Conservation (phyloP, 2,888 invertebrate genomes). For the Mycalesis mineus region DNA sequence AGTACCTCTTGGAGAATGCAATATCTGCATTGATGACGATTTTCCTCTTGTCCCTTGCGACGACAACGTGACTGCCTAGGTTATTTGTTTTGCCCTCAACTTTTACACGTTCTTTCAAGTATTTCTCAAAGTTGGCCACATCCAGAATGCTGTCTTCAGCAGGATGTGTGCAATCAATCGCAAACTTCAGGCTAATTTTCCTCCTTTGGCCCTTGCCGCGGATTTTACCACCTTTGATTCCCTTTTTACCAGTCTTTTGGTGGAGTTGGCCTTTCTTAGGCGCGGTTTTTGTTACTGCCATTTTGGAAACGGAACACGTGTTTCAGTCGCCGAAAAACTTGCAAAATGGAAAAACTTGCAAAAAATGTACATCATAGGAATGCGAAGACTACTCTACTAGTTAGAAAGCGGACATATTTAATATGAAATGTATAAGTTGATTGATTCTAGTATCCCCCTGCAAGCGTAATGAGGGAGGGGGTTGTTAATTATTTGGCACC, state of each 20-base stretch:
- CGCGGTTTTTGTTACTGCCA: slow-evolving; percentile 72
- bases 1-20: slow-evolving; percentile 91
- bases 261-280: slow-evolving; percentile 74
- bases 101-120: slow-evolving; percentile 93
- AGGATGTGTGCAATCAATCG: slow-evolving; percentile 99
- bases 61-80: slow-evolving; percentile 92
- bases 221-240: slow-evolving; percentile 79
- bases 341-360: too few relatives aligned
- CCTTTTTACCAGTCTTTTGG: slow-evolving; percentile 73
- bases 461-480: too few relatives aligned
- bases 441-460: too few relatives aligned
- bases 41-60: slow-evolving; percentile 96
- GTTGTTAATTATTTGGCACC: too few relatives aligned
- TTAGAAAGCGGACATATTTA: too few relatives aligned
- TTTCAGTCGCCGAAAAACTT: slow-evolving; percentile 66
- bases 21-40: slow-evolving; percentile 91
- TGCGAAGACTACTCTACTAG: too few relatives aligned
- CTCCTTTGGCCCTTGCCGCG: slow-evolving; percentile 93
- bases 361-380: too few relatives aligned
- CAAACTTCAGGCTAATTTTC: slow-evolving; percentile 93
- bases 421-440: too few relatives aligned
- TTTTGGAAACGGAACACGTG: slow-evolving; percentile 74
- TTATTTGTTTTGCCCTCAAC: slow-evolving; percentile 98
- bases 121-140: slow-evolving; percentile 96
- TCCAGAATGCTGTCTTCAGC: slow-evolving; percentile 99